Conservation (phyloP, 2,888 invertebrate genomes). For the Myopa tessellatipennis region DNA sequence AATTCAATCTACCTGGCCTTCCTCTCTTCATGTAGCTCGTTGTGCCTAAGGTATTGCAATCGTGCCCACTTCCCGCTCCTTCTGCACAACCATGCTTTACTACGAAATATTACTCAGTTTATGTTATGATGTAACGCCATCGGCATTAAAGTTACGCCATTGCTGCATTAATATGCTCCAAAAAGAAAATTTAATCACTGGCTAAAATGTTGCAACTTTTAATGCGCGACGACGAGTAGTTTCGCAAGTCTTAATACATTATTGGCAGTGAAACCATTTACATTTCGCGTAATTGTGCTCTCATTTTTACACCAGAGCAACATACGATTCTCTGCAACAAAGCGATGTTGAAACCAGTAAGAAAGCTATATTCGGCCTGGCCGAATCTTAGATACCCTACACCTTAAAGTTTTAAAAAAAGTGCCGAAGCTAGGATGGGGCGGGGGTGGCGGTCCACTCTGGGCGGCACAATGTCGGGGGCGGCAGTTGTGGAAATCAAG, state of each 20-base stretch:
- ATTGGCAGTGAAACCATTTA: slow-evolving; percentile 15
- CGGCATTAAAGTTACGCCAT: slow-evolving; percentile 17
- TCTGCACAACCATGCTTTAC: neutral
- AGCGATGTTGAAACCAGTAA: no score
- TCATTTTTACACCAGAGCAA: slow-evolving; percentile 24
- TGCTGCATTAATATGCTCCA: slow-evolving; percentile 16
- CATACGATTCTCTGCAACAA: no score
- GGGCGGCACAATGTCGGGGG: no score
- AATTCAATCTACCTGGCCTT: neutral
- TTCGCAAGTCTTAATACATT: slow-evolving; percentile 39
- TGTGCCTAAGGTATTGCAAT: slow-evolving; percentile 5
- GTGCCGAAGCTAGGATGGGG: no score
- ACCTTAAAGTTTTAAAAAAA: no score
- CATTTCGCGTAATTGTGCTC: slow-evolving; percentile 26
- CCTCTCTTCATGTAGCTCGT: neutral
- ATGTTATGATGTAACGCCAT: slow-evolving; percentile 12
- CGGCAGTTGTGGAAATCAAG: no score
- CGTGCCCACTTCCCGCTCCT: neutral
- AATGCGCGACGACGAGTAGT: slow-evolving; percentile 4
- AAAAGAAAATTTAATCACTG: slow-evolving; percentile 11
- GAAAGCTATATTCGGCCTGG: no score
- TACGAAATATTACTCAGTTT: neutral
- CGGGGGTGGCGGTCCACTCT: no score
- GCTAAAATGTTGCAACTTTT: slow-evolving; percentile 23
- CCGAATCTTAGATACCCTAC: no score